phyloP scores from a whole-genome alignment of 2,797 vertebrate genomes.

The Argentina silus region DNA sequence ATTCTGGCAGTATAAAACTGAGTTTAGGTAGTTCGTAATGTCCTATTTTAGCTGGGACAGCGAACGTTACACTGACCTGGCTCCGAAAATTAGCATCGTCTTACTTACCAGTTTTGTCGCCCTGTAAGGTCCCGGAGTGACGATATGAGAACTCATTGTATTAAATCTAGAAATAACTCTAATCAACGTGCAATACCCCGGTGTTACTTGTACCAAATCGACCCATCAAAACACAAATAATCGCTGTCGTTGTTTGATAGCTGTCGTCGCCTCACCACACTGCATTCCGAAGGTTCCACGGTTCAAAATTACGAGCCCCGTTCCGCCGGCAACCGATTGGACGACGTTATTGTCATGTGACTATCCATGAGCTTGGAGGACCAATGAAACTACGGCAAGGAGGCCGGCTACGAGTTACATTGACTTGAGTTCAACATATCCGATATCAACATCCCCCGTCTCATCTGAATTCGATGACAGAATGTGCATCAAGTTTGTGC shows the following conservation, averaged over 20 bases:
- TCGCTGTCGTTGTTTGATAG: not conserved
- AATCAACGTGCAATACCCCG: not conserved
- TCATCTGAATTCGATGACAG: too few relatives aligned
- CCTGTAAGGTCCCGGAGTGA: slow-evolving; percentile 15
- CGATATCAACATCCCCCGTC: too few relatives aligned
- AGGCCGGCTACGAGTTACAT: too few relatives aligned
- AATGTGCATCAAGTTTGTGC: too few relatives aligned
- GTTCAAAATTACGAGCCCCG: slow-evolving; percentile 13
- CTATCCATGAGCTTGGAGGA: not conserved
- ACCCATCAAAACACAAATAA: not conserved
- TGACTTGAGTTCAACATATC: too few relatives aligned
- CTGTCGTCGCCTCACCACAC: not conserved
- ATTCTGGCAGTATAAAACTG: too few relatives aligned
- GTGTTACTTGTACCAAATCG: not conserved
- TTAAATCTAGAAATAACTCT: not conserved
- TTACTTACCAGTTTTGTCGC: slow-evolving; percentile 19
- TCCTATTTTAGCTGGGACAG: too few relatives aligned
- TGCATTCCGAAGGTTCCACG: not conserved
- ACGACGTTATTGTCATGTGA: not conserved
- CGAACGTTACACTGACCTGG: not conserved
- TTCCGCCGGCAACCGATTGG: slow-evolving; percentile 5
- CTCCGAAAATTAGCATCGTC: not conserved
- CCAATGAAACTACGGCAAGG: not conserved
- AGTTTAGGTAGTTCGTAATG: too few relatives aligned
- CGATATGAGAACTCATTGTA: slow-evolving; percentile 6